Conservation (phyloP, 1,140 invertebrate genomes). For the Sinonovacula constricta region DNA sequence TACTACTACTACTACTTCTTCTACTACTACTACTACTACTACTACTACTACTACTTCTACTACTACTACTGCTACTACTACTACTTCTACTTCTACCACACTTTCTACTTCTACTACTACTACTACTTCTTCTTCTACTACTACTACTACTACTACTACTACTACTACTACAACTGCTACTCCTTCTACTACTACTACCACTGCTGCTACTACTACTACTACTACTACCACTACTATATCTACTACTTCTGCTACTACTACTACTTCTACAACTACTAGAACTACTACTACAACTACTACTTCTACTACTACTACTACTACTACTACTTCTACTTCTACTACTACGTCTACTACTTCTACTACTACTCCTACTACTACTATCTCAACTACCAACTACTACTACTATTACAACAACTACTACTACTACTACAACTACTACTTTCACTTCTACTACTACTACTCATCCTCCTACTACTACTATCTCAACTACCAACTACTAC, state of each 20-base stretch:
- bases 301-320: conserved; percentile 1
- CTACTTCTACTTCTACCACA: background rate
- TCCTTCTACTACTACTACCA: too few species aligned
- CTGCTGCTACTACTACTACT: background rate
- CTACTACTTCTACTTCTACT: background rate
- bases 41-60: background rate
- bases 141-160: conserved; percentile 4
- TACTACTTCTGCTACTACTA: too few species aligned
- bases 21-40: conserved; percentile 3
- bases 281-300: background rate
- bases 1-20: background rate
- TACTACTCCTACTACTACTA: too few species aligned
- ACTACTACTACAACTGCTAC: background rate
- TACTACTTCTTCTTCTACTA: background rate
- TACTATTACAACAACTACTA: background rate
- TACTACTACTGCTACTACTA: conserved; percentile 3
- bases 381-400: too few species aligned
- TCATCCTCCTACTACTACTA: too few species aligned
- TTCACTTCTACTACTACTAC: too few species aligned
- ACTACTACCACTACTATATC: too few species aligned
- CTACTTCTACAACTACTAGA: background rate
- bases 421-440: background rate
- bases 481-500: too few species aligned
- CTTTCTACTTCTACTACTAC: background rate
- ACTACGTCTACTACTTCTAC: too few species aligned